Conservation (phyloP, 2,797 vertebrate species). For the Thunnus albacares region DNA sequence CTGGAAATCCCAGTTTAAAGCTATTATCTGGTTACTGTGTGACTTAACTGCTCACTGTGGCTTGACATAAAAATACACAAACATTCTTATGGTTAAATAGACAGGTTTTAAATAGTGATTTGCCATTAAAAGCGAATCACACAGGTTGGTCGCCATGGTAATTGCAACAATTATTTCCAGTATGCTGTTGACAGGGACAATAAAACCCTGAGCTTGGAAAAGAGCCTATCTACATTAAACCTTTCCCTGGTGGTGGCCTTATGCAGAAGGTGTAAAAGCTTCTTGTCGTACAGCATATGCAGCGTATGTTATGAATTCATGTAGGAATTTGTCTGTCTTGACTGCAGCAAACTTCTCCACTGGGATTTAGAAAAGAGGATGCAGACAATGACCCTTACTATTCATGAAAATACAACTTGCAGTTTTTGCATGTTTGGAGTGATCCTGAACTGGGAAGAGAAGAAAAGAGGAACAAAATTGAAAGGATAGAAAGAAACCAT, state of each 20-base stretch:
- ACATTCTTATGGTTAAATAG: slow-evolving; percentile 37
- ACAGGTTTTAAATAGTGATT: slow-evolving; percentile 44
- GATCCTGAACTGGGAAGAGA: not conserved
- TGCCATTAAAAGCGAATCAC: slow-evolving; percentile 56
- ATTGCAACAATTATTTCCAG: slow-evolving; percentile 46
- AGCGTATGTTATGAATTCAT: not conserved
- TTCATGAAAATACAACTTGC: not conserved
- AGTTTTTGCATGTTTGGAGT: slow-evolving; percentile 2
- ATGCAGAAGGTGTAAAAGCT: not conserved
- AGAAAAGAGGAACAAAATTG: not conserved
- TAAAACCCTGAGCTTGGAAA: not conserved
- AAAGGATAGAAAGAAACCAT: not conserved
- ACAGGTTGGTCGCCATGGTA: slow-evolving; percentile 14
- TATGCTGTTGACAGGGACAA: slow-evolving; percentile 9
- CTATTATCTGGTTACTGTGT: slow-evolving; percentile 54
- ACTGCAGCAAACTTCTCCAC: not conserved
- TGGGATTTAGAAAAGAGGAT: not conserved
- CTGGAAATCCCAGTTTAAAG: slow-evolving; percentile 46
- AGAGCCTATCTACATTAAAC: not conserved
- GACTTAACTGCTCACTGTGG: slow-evolving; percentile 41
- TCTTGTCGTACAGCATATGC: not conserved
- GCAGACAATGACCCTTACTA: slow-evolving; percentile 1
- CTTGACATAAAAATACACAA: slow-evolving; percentile 28
- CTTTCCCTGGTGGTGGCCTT: not conserved
- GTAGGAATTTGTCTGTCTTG: not conserved